Percentiles rank a stretch among this genome's conserved stretches.
These are phyloP conservation scores for Atrina japonica DNA, from an alignment of 2,888 invertebrate species.

Conservation along the genomic window DNA sequence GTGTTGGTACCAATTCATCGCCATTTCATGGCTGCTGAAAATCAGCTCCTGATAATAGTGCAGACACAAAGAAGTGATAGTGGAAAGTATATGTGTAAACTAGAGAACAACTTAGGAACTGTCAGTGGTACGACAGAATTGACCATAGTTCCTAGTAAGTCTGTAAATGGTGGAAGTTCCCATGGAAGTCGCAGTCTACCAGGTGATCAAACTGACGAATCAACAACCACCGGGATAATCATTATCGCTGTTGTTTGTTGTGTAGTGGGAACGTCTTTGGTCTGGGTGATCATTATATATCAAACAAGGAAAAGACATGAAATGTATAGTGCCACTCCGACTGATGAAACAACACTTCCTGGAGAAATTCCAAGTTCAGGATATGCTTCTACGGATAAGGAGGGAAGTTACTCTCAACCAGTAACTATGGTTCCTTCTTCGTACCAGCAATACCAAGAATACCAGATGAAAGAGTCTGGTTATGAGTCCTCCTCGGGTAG, in stretches of 20 bases:
- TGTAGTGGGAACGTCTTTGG: conserved; percentile 93
- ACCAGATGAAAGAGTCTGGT: conserved; percentile 74
- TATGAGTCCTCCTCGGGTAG: conserved; percentile 73
- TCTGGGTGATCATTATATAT: conserved; percentile 95
- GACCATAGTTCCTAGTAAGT: conserved; percentile 84
- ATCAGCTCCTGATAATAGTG: conserved; percentile 93
- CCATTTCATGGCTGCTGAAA: conserved; percentile 92
- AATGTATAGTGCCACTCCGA: conserved; percentile 77
- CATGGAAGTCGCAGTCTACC: conserved; percentile 36
- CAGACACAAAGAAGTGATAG: conserved; percentile 89
- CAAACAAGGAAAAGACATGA: conserved; percentile 86
- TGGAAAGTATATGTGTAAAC: conserved; percentile 93
- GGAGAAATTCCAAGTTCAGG: conserved; percentile 75
- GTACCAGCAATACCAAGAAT: conserved; percentile 62
- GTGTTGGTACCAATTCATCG: conserved; percentile 88
- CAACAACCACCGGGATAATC: conserved; percentile 91
- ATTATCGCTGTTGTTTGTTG: conserved; percentile 94
- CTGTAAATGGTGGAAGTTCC: conserved; percentile 81
- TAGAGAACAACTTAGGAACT: conserved; percentile 91
- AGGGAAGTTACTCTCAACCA: conserved; percentile 67
- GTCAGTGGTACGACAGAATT: conserved; percentile 88
- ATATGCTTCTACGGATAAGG: conserved; percentile 72
- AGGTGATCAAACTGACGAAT: conserved; percentile 83
- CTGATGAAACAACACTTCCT: conserved; percentile 76
- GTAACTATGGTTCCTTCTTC: conserved; percentile 47